Evolutionary conservation across 1,140 invertebrate genomes (phyloP), one percentile per base, ranked within the genome.

Genomic region (Atopsyche davidsoni): DNA sequence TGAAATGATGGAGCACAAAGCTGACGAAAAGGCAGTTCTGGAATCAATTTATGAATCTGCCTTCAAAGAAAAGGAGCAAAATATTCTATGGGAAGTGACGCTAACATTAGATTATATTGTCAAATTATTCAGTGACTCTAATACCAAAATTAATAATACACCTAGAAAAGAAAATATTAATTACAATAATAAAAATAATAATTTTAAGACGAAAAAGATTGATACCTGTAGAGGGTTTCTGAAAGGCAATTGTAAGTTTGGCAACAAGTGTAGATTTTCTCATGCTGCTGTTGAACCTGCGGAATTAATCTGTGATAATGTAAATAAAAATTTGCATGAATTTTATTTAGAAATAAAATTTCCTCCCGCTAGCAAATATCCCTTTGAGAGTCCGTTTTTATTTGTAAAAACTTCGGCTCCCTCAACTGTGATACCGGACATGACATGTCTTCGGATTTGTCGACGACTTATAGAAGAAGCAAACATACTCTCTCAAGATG

Each of bases 271-370:
- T 67, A 77, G 78, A 60, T 87, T 82, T 72, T 75, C 76, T n/a
- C 85, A 87, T 67, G 73, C 82, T 62, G 62, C 65, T 38, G 69
- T 72, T 46, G 66, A 62, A 51, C 67, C 65, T 53, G 22, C 32
- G 3, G 32, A 40, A 19, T 9, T 61, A 53, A 53, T 61, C 17
- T 59, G 44, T 35, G 60, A 67, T 50, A 68, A 69, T 60, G 66
- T 68, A 51, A 56, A 62, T 50, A 21, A 42, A 17, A 63, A 64
- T 51, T 43, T 46, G 14, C 35, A 36, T 47, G 48, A 59, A 7
- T 68, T 65, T 39, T 85, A 81, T 67, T 69, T 88, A 60, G 85
- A 87, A 76, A 76, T 88, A 61, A 73, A 84, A 59, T 87, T 88
- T 72, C 76, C 81, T 4, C 69, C 77, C 52, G 75, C 79, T 64